phyloP scores from a whole-genome alignment of 37 sponge, comb jelly and placozoan species.

The Eunapius fragilis region DNA sequence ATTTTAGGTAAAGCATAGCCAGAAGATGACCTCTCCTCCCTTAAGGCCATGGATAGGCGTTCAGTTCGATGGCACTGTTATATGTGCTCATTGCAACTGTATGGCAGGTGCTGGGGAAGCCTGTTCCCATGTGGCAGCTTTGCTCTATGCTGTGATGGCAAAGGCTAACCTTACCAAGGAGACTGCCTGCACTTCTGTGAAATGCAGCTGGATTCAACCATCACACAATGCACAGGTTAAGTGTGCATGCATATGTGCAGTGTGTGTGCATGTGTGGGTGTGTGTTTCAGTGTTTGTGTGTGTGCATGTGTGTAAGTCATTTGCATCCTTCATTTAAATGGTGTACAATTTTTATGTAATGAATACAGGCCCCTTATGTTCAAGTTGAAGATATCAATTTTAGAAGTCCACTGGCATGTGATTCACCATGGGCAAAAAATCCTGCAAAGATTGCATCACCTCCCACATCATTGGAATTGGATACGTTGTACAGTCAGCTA shows the following conservation, averaged over 20 bases:
- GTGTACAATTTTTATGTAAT: not conserved
- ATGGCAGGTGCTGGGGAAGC: too few relatives aligned
- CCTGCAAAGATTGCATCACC: too few relatives aligned
- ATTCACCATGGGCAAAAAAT: too few relatives aligned
- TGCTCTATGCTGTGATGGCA: constrained; percentile 20
- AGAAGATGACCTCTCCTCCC: too few relatives aligned
- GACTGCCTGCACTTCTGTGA: constrained; percentile 11
- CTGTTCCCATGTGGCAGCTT: constrained; percentile 10
- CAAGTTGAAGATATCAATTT: too few relatives aligned
- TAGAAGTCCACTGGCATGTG: too few relatives aligned
- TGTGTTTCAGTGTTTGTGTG: too few relatives aligned
- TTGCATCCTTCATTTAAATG: not conserved
- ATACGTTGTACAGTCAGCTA: not conserved
- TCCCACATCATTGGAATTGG: not conserved
- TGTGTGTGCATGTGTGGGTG: too few relatives aligned
- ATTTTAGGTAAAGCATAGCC: not conserved
- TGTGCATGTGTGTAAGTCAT: too few relatives aligned
- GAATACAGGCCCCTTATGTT: not conserved
- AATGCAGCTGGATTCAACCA: constrained; percentile 6
- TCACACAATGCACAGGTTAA: not conserved
- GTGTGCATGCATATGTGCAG: not conserved
- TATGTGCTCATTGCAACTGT: too few relatives aligned
- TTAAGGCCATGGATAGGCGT: too few relatives aligned
- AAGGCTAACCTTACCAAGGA: not conserved
- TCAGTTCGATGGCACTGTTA: too few relatives aligned